phyloP scores from a whole-genome alignment of 2,888 invertebrate genomes.

The Syrphus vitripennis region DNA sequence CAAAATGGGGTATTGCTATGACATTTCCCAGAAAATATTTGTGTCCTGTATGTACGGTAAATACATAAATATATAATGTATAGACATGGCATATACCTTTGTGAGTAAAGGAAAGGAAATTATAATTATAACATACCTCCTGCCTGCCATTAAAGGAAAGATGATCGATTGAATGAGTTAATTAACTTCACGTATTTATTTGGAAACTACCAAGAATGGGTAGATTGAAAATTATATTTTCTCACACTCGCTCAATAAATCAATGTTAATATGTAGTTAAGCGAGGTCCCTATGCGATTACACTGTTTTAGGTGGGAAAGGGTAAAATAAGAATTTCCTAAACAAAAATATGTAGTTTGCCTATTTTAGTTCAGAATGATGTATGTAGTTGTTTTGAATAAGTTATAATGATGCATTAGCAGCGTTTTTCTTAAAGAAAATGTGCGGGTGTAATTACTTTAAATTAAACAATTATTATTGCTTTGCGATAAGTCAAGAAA shows the following conservation, averaged over 20 bases:
- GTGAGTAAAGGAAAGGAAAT: slow-evolving; percentile 7
- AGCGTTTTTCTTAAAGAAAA: not conserved
- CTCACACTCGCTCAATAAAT: not conserved
- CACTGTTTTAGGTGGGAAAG: not conserved
- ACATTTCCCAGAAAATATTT: not conserved
- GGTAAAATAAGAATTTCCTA: not conserved
- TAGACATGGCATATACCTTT: not conserved
- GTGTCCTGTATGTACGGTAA: not conserved
- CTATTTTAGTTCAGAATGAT: not conserved
- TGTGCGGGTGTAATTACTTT: too few species aligned
- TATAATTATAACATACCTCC: slow-evolving; percentile 26
- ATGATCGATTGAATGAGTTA: slow-evolving; percentile 39
- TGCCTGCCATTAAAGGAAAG: not conserved
- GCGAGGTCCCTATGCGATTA: not conserved
- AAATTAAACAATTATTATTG: too few species aligned
- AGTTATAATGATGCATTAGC: not conserved
- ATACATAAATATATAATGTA: not conserved
- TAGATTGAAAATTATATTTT: not conserved
- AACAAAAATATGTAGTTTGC: not conserved
- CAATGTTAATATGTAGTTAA: not conserved
- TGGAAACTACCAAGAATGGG: not conserved
- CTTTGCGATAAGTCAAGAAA: too few species aligned
- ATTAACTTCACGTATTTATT: slow-evolving; percentile 41
- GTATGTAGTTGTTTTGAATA: not conserved
- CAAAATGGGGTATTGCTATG: not conserved